A percentile compares a stretch with the other conserved stretches of the same genome.
phyloP scores from a whole-genome alignment of 2,888 invertebrate genomes.

The Myopa testacea region DNA sequence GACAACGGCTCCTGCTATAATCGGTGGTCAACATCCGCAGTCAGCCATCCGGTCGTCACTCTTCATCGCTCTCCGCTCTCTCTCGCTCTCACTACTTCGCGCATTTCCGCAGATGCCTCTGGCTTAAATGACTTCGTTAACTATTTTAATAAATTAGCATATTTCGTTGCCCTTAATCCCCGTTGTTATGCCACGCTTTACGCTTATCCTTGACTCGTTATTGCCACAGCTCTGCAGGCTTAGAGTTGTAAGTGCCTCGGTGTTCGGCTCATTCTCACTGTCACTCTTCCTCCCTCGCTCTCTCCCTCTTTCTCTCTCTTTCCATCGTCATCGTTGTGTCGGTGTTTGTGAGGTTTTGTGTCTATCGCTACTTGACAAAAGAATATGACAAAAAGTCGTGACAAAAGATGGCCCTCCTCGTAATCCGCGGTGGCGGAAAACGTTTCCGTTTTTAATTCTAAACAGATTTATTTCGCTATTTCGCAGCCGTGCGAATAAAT shows the following conservation, averaged over 20 bases:
- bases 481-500: too few relatives aligned
- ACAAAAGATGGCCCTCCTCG: neutral
- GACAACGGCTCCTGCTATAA: too few relatives aligned
- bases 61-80: too few relatives aligned
- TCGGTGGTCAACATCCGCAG: too few relatives aligned
- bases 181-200: slow-evolving; percentile 11
- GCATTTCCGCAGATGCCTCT: neutral
- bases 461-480: too few relatives aligned
- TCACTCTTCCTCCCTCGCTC: neutral
- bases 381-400: neutral
- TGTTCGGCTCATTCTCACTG: neutral
- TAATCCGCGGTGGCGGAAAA: too few relatives aligned
- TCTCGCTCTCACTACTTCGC: neutral
- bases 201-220: slow-evolving; percentile 22
- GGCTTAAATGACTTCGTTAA: slow-evolving; percentile 27
- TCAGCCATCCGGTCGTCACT: too few relatives aligned
- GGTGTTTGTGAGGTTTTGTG: neutral
- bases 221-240: slow-evolving; percentile 16
- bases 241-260: slow-evolving; percentile 20
- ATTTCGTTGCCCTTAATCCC: slow-evolving; percentile 32
- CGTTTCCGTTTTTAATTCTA: too few relatives aligned
- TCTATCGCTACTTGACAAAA: neutral
- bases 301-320: neutral
- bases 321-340: too few relatives aligned
- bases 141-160: slow-evolving; percentile 37